These are phyloP conservation scores for Cladopsammia gracilis DNA, from an alignment of 64 coral and sea anemone genomes.

Conservation along the genomic window DNA sequence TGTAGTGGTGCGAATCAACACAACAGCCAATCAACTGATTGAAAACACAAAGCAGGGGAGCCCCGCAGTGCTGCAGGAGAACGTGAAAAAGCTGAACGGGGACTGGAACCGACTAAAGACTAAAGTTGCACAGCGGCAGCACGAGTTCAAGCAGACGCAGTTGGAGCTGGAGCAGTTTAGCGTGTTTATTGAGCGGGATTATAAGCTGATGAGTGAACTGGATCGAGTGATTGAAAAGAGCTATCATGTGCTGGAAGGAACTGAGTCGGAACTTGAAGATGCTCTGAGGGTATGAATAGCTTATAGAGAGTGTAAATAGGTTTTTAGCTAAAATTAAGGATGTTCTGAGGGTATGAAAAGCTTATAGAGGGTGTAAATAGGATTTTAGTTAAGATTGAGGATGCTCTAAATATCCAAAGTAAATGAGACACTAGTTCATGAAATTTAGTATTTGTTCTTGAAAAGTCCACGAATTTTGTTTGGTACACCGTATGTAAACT, in stretches of 20 bases:
- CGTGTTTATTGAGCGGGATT: conserved; percentile 69
- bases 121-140: conserved; percentile 89
- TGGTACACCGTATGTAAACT: no score
- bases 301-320: not conserved
- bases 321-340: conserved; percentile 50
- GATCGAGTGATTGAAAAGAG: conserved; percentile 84
- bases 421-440: no score
- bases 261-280: conserved; percentile 77
- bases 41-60: conserved; percentile 89
- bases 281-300: conserved; percentile 62
- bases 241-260: conserved; percentile 75
- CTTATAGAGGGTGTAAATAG: not conserved
- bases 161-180: conserved; percentile 83
- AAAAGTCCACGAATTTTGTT: no score
- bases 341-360: conserved; percentile 62
- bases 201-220: conserved; percentile 69
- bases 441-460: no score
- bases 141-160: conserved; percentile 80
- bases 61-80: conserved; percentile 73
- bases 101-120: conserved; percentile 97
- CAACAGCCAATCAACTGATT: conserved; percentile 89
- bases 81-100: conserved; percentile 87
- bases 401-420: conserved; percentile 30
- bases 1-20: conserved; percentile 92
- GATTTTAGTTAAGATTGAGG: conserved; percentile 36